Conservation (phyloP, 2,113 vertebrate genomes). For the Onychostoma macrolepis region DNA sequence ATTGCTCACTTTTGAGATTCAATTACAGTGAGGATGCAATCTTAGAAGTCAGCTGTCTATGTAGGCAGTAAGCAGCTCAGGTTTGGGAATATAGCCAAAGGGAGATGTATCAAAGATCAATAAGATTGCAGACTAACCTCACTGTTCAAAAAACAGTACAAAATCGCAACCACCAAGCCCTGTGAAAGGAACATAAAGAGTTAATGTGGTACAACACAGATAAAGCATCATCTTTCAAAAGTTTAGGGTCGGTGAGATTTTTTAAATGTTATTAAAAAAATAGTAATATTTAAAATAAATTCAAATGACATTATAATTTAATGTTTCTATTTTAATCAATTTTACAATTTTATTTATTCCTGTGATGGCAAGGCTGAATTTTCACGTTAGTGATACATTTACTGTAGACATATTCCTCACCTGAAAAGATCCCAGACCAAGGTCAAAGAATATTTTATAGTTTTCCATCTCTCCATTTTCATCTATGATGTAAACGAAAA, state of each 20-base stretch:
- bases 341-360: too few relatives aligned
- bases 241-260: not conserved
- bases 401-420: constrained; percentile 67
- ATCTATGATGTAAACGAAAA: constrained; percentile 82
- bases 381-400: not conserved
- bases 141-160: constrained; percentile 92
- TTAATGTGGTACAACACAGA: not conserved
- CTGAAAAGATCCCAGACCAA: constrained; percentile 93
- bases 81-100: not conserved
- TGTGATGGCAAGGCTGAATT: too few relatives aligned
- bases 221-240: not conserved
- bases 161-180: constrained; percentile 87
- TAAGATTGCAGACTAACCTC: constrained; percentile 78
- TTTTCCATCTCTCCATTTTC: constrained; percentile 66
- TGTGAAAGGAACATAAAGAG: constrained; percentile 54
- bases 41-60: not conserved
- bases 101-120: not conserved
- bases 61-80: not conserved
- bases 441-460: constrained; percentile 88
- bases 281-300: too few relatives aligned
- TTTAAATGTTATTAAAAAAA: too few relatives aligned
- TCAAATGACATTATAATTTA: too few relatives aligned
- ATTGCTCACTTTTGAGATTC: not conserved
- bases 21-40: too few relatives aligned
- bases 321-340: too few relatives aligned